Evolutionary conservation across 2,113 vertebrate species (phyloP).

Genomic region (rabbit (Oryctolagus cuniculus)): mOryCun1.1 NC_091433.1:199051501-199052000

Average conservation of each 20-base stretch:
- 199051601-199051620: neutral
- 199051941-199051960: neutral
- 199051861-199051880: neutral
- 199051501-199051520: neutral
- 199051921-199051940: neutral
- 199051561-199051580: neutral
- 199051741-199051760: neutral
- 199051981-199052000: neutral
- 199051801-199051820: neutral
- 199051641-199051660: neutral
- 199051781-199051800: neutral
- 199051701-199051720: neutral
- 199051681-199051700: accelerated
- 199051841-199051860: neutral
- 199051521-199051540: too few species aligned
- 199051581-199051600: neutral
- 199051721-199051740: neutral
- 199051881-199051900: neutral
- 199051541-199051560: neutral
- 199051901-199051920: neutral
- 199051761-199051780: neutral
- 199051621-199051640: too few species aligned
- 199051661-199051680: neutral
- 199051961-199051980: neutral
- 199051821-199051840: neutral